phyloP scores from a whole-genome alignment of 1,140 invertebrate species.

The Mya arenaria region DNA sequence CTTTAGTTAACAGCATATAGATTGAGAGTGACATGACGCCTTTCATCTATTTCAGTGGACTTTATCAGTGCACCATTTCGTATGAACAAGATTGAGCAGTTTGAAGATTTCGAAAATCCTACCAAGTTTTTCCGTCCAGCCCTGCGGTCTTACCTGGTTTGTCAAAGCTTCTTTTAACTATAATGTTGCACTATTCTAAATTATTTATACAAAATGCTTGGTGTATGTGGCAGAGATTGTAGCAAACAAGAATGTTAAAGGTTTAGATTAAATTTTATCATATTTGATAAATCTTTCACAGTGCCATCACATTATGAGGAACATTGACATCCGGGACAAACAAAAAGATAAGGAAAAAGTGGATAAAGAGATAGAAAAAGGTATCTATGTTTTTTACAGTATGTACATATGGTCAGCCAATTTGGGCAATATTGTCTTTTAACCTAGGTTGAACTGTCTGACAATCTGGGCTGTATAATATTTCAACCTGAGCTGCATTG shows the following conservation, averaged over 20 bases:
- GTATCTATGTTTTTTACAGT: background rate
- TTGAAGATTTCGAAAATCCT: conserved; percentile 72
- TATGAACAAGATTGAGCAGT: conserved; percentile 76
- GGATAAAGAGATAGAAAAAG: background rate
- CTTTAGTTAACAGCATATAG: no score
- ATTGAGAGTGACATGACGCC: no score
- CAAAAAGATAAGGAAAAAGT: conserved; percentile 26
- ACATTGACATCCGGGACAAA: conserved; percentile 35
- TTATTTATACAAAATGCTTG: no score
- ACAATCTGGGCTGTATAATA: no score
- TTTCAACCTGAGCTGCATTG: no score
- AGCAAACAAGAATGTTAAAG: no score
- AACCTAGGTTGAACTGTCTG: no score
- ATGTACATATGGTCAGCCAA: background rate
- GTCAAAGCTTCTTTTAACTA: conserved; percentile 20
- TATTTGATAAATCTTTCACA: conserved; percentile 1
- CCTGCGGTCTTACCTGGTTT: conserved; percentile 77
- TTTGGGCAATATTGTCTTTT: background rate
- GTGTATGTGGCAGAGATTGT: no score
- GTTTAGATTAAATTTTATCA: no score
- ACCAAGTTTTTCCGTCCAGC: conserved; percentile 78
- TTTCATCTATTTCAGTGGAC: conserved; percentile 73
- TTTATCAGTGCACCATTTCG: conserved; percentile 77
- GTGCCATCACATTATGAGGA: conserved; percentile 33
- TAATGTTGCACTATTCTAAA: no score